Evolutionary conservation across 2,113 vertebrate species (phyloP).

Genomic region (Stigmatopora argus): DNA sequence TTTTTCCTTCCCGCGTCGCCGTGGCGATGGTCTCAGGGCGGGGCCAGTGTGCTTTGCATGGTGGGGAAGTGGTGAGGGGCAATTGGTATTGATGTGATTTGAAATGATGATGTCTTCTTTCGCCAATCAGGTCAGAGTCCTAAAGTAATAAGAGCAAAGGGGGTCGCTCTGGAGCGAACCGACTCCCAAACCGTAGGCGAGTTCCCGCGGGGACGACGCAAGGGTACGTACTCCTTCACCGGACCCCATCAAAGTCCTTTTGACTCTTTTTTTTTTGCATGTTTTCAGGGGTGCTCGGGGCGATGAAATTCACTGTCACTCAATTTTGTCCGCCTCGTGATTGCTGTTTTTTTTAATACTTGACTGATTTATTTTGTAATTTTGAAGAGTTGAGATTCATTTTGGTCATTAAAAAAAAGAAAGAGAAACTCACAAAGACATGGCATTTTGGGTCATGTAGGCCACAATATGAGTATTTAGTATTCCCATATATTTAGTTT

Average conservation of each 20-base stretch:
- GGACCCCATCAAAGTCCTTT: slow-evolving; percentile 54
- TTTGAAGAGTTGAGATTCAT: too few species aligned
- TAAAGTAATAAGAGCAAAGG: slow-evolving; percentile 99
- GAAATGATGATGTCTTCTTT: slow-evolving; percentile 90
- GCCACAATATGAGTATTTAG: too few species aligned
- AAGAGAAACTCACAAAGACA: too few species aligned
- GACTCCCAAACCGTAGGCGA: slow-evolving; percentile 99
- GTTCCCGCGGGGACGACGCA: slow-evolving; percentile 86
- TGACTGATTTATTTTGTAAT: too few species aligned
- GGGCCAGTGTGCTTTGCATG: slow-evolving; percentile 59
- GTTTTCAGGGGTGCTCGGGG: not conserved
- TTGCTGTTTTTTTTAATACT: too few species aligned
- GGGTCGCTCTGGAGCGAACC: slow-evolving; percentile 97
- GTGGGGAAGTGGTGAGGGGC: too few species aligned
- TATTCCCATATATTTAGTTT: too few species aligned
- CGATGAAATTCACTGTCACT: too few species aligned
- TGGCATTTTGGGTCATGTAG: too few species aligned
- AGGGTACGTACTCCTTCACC: slow-evolving; percentile 90
- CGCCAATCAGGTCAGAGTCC: slow-evolving; percentile 99
- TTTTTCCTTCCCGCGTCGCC: slow-evolving; percentile 49
- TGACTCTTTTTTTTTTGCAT: slow-evolving; percentile 29
- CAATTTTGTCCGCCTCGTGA: too few species aligned
- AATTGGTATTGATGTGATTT: slow-evolving; percentile 50
- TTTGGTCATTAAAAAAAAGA: too few species aligned
- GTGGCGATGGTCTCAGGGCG: slow-evolving; percentile 51